A percentile compares a stretch with the other conserved stretches of the same genome.
These are phyloP conservation scores for Watsonalla binaria DNA, from an alignment of 2,888 invertebrate species.

Conservation along the genomic window DNA sequence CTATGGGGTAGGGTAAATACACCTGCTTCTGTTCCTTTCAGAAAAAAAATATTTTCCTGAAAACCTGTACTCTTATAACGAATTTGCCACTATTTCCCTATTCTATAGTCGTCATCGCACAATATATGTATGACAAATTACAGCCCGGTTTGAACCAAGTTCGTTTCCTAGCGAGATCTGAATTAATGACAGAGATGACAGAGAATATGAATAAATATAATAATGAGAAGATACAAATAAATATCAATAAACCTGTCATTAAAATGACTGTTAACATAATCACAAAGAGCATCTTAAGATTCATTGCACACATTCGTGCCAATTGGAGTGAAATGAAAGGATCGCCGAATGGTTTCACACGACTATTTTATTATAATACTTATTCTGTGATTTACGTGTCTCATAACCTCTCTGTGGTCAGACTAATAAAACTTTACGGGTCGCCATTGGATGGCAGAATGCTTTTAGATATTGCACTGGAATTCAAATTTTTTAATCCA, in stretches of 20 bases:
- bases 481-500: conserved; percentile 5
- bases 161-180: too few species aligned
- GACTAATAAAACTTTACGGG: not conserved
- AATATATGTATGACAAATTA: too few species aligned
- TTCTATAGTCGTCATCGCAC: too few species aligned
- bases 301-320: not conserved
- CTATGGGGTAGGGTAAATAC: conserved; percentile 36
- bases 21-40: conserved; percentile 6
- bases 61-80: too few species aligned
- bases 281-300: not conserved
- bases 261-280: not conserved
- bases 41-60: not conserved
- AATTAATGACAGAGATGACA: too few species aligned
- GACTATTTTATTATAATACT: not conserved
- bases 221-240: too few species aligned
- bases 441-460: not conserved
- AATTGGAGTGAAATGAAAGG: not conserved
- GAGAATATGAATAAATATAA: too few species aligned
- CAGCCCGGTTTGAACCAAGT: too few species aligned
- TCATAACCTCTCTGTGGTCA: not conserved
- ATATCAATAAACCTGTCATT: too few species aligned
- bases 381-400: not conserved
- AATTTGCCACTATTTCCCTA: too few species aligned
- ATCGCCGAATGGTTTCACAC: not conserved
- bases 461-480: not conserved